These are phyloP conservation scores for Hyles euphorbiae DNA, from an alignment of 1,140 invertebrate species.

Conservation along the genomic window DNA sequence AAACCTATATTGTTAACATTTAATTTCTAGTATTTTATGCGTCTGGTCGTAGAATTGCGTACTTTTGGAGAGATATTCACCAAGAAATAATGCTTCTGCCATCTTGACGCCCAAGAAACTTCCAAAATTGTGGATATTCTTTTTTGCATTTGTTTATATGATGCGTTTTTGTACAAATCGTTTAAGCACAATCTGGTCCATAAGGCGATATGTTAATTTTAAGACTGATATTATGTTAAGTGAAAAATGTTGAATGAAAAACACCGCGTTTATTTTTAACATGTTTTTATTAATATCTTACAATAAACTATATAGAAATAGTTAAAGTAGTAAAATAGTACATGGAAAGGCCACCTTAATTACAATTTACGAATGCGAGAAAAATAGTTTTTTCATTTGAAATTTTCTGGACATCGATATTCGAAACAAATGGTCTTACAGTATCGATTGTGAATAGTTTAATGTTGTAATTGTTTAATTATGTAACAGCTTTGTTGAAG, in stretches of 20 bases:
- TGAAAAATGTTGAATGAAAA: slow-evolving; percentile 23
- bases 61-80: too few species aligned
- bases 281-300: slow-evolving; percentile 50
- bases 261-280: slow-evolving; percentile 46
- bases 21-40: too few species aligned
- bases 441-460: neutral
- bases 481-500: too few species aligned
- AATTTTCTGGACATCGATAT: neutral
- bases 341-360: slow-evolving; percentile 68
- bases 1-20: too few species aligned
- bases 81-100: too few species aligned
- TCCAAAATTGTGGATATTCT: too few species aligned
- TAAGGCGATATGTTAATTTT: neutral
- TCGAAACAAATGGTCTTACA: neutral
- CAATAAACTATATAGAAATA: slow-evolving; percentile 65
- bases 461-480: too few species aligned
- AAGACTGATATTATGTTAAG: slow-evolving; percentile 19
- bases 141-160: too few species aligned
- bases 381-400: slow-evolving; percentile 2
- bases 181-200: too few species aligned
- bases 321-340: slow-evolving; percentile 61
- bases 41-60: too few species aligned
- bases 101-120: too few species aligned
- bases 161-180: too few species aligned
- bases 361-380: slow-evolving; percentile 14